Base-by-base conservation (phyloP, 2,113 vertebrate species). In the Rhombomys opimus region DNA sequence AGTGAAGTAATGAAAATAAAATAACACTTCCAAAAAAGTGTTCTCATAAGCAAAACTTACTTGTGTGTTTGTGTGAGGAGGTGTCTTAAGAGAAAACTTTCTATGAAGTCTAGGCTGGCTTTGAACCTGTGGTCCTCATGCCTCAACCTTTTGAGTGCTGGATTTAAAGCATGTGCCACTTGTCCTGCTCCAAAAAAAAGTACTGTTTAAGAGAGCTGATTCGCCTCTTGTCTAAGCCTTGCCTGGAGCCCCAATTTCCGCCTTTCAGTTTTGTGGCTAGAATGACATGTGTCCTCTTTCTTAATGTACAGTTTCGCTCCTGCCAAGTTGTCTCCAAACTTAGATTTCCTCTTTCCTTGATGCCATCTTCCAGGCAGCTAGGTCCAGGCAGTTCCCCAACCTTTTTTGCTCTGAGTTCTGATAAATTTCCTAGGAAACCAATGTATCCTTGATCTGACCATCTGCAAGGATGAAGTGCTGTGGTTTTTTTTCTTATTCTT, bases 381-480 rank as follows among this genome's bases (percentile, higher is more conserved):
- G 88, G 68, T 87, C 11, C 22, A 91, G 41, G 73, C 52, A 92
- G 0, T 73, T 91, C 17, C 91, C 57, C 11, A 76, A 92, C 38
- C 90, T 80, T 15, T 32, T 92, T 89, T 92, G 52, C n/a, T 93
- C 70, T 85, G 63, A 91, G 22, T 89, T 91, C 35, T 96, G 77
- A 59, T 91, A 91, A 90, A 27, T 89, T 81, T 91, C 70, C 68
- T 87, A 86, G 35, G 54, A 76, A 88, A 78, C 38, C 73, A 17
- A 84, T 87, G 59, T 77, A 32, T 91, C 27, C 32, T 77, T 41
- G 93, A 57, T 90, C 27, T 93, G 27, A 73, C 76, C 30, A 25
- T 90, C 15, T 78, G 15, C 30, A 50, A 86, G 80, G 35, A 77
- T 94, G 35, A 3, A 72, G 41, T 27, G 25, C 25, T 75, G 7